Evolutionary conservation across 2,797 vertebrate species (phyloP).

Genomic region (Jordanella pulchra): DNA sequence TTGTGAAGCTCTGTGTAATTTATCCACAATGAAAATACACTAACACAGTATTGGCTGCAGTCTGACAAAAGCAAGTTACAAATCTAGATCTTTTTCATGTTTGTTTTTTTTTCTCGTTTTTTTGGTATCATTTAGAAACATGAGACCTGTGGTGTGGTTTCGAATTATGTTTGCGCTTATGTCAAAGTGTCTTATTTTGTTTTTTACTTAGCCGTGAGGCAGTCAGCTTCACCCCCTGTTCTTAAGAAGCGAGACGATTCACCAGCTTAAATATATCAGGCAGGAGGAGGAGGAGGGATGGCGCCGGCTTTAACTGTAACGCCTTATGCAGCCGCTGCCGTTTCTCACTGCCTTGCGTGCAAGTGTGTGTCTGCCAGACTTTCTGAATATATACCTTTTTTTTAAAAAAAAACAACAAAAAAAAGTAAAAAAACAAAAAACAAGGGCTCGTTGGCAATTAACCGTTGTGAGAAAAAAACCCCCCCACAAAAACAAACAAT

Average conservation of each 20-base stretch:
- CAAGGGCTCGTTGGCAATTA: conserved; percentile 84
- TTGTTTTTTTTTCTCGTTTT: conserved; percentile 74
- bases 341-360: conserved; percentile 75
- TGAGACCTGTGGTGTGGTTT: conserved; percentile 57
- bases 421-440: conserved; percentile 77
- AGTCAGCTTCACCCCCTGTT: conserved; percentile 71
- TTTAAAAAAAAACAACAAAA: conserved; percentile 51
- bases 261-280: conserved; percentile 82
- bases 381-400: conserved; percentile 77
- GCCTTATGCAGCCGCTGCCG: conserved; percentile 80
- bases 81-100: conserved; percentile 45
- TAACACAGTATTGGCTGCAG: conserved; percentile 82
- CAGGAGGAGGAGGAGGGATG: conserved; percentile 52
- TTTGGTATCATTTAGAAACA: conserved; percentile 74
- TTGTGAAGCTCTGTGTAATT: conserved; percentile 78
- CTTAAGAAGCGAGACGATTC: conserved; percentile 74
- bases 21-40: conserved; percentile 78
- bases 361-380: conserved; percentile 73
- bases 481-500: too few species aligned
- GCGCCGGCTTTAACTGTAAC: conserved; percentile 73
- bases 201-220: conserved; percentile 61
- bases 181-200: conserved; percentile 71
- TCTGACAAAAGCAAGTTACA: conserved; percentile 68
- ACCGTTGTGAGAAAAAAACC: conserved; percentile 80
- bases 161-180: conserved; percentile 59